phyloP scores from a whole-genome alignment of 2,888 invertebrate genomes.

The Aproaerema taeniolella region DNA sequence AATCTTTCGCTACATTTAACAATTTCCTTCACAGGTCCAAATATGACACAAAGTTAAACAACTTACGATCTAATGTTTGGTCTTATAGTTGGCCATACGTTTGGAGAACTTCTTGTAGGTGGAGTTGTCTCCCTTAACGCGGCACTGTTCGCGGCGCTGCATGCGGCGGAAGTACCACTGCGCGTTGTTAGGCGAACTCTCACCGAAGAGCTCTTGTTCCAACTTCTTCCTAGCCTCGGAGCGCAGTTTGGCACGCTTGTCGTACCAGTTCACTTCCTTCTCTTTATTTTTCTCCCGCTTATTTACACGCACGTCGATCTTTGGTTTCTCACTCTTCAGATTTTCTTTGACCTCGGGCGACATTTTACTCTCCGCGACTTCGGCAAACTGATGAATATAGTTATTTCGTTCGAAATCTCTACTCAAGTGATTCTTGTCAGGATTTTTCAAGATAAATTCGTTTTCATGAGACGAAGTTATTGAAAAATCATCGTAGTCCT shows the following conservation, averaged over 20 bases:
- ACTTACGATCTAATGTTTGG: conserved; percentile 42
- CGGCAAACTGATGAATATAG: conserved; percentile 32
- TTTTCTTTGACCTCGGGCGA: conserved; percentile 10
- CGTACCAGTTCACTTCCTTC: conserved; percentile 49
- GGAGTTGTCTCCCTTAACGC: conserved; percentile 53
- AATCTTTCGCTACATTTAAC: conserved; percentile 14
- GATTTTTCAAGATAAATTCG: conserved; percentile 31
- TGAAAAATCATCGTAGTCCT: conserved; percentile 57
- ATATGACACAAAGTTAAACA: conserved; percentile 1
- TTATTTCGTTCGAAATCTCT: conserved; percentile 29
- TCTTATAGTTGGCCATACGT: conserved; percentile 57
- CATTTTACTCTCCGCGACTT: conserved; percentile 20
- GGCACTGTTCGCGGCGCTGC: conserved; percentile 64
- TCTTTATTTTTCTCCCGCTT: conserved; percentile 25
- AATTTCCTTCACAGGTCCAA: conserved; percentile 6
- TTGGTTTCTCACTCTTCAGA: conserved; percentile 21
- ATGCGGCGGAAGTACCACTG: conserved; percentile 70
- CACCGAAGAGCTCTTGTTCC: conserved; percentile 53
- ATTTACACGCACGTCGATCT: conserved; percentile 17
- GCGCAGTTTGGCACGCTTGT: conserved; percentile 49
- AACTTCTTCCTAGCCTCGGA: conserved; percentile 55
- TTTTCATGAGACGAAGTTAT: conserved; percentile 41
- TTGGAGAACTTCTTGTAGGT: conserved; percentile 49
- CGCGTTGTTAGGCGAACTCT: conserved; percentile 46
- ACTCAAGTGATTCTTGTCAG: conserved; percentile 31